phyloP scores from a whole-genome alignment of 2,888 invertebrate species.

The Cheilosia urbana region DNA sequence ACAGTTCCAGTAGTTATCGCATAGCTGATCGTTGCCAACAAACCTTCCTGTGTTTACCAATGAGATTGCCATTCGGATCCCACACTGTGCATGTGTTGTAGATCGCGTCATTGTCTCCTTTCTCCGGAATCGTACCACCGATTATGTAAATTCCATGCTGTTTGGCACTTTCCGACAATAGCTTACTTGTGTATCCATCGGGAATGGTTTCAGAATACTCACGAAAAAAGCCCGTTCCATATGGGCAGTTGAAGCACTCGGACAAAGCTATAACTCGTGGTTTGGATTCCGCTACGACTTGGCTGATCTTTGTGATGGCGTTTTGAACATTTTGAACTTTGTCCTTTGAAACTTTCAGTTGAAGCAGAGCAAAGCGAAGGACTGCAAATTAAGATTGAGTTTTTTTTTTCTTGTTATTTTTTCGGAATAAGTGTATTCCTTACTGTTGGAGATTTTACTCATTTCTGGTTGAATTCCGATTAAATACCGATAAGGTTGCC shows the following conservation, averaged over 20 bases:
- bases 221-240: slow-evolving; percentile 93
- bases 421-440: not conserved
- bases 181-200: slow-evolving; percentile 89
- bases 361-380: slow-evolving; percentile 89
- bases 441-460: slow-evolving; percentile 43
- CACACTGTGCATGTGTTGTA: slow-evolving; percentile 96
- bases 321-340: slow-evolving; percentile 90
- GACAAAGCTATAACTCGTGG: slow-evolving; percentile 89
- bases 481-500: not conserved
- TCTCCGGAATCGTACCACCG: slow-evolving; percentile 96
- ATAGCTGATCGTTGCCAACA: slow-evolving; percentile 7
- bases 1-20: not conserved
- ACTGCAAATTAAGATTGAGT: slow-evolving; percentile 71
- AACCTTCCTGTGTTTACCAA: slow-evolving; percentile 94
- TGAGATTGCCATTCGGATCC: slow-evolving; percentile 90
- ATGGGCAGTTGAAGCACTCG: slow-evolving; percentile 98
- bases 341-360: slow-evolving; percentile 90
- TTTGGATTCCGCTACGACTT: slow-evolving; percentile 87
- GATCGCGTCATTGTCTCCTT: slow-evolving; percentile 85
- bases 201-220: slow-evolving; percentile 95
- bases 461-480: not conserved
- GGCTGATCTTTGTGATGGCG: slow-evolving; percentile 89
- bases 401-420: not conserved
- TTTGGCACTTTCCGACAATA: slow-evolving; percentile 90
- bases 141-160: slow-evolving; percentile 91